Conservation (phyloP, 2,888 invertebrate species). For the Anorthoa munda region DNA sequence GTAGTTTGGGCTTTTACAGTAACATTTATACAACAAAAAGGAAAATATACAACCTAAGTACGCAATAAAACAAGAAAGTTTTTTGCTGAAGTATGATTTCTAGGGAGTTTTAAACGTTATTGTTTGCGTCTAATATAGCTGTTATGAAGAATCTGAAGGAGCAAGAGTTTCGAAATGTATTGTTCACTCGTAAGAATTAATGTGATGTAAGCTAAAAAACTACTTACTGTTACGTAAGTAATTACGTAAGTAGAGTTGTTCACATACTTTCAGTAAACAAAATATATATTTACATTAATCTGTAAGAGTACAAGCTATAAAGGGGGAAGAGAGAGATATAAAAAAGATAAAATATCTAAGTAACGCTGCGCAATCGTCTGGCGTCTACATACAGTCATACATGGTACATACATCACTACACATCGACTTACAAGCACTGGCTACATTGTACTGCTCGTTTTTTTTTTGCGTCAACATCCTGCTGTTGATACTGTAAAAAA, state of each 20-base stretch:
- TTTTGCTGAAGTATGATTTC: constrained; percentile 47
- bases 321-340: neutral
- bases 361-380: constrained; percentile 8
- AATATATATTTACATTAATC: constrained; percentile 28
- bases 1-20: too few relatives aligned
- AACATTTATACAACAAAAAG: constrained; percentile 11
- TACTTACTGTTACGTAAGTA: constrained; percentile 13
- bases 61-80: constrained; percentile 54
- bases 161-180: constrained; percentile 38
- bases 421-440: neutral
- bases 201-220: constrained; percentile 32
- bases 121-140: constrained; percentile 46
- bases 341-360: constrained; percentile 18
- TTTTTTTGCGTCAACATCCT: too few relatives aligned
- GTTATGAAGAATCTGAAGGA: constrained; percentile 26
- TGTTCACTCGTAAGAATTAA: constrained; percentile 33
- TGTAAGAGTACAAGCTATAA: constrained; percentile 20
- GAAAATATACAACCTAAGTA: constrained; percentile 42
- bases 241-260: constrained; percentile 41
- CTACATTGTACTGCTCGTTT: too few relatives aligned
- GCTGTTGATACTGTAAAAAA: too few relatives aligned
- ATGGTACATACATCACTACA: constrained; percentile 4
- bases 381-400: neutral
- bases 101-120: constrained; percentile 48
- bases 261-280: constrained; percentile 23